Evolutionary conservation across 64 coral and sea anemone species (phyloP).

Genomic region (Astreopora myriophthalma): DNA sequence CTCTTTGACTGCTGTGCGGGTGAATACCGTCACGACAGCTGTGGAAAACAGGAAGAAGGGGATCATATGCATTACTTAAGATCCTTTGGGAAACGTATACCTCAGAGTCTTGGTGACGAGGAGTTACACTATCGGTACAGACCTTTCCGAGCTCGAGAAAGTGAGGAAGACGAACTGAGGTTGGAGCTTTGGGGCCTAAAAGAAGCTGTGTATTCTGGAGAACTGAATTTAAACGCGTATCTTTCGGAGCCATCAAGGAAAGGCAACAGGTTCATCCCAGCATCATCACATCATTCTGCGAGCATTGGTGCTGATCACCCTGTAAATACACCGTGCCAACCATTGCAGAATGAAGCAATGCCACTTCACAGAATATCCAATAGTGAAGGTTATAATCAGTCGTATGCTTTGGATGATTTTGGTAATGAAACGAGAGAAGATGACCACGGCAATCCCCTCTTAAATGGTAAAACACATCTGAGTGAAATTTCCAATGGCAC

Average conservation of each 20-base stretch:
- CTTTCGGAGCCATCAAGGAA: neutral
- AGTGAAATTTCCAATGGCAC: neutral
- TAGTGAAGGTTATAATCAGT: neutral
- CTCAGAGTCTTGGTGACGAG: neutral
- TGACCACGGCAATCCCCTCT: neutral
- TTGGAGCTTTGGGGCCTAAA: slow-evolving; percentile 84
- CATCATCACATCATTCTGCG: neutral
- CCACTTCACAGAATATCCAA: neutral
- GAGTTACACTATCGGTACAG: neutral
- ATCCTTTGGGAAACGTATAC: neutral
- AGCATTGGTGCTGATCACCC: neutral
- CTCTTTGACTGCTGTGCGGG: neutral
- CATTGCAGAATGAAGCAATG: neutral
- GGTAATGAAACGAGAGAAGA: neutral
- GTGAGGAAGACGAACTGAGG: slow-evolving; percentile 78
- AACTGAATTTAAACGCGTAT: slow-evolving; percentile 75
- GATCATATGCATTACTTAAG: neutral
- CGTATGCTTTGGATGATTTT: neutral
- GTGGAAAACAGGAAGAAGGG: neutral
- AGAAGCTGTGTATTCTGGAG: slow-evolving; percentile 74
- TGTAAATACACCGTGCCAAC: neutral
- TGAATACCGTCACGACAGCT: neutral
- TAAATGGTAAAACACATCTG: neutral
- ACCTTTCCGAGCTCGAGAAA: neutral
- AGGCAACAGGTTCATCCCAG: neutral